phyloP scores from a whole-genome alignment of 2,113 vertebrate genomes.

The Rhipidura dahli region DNA sequence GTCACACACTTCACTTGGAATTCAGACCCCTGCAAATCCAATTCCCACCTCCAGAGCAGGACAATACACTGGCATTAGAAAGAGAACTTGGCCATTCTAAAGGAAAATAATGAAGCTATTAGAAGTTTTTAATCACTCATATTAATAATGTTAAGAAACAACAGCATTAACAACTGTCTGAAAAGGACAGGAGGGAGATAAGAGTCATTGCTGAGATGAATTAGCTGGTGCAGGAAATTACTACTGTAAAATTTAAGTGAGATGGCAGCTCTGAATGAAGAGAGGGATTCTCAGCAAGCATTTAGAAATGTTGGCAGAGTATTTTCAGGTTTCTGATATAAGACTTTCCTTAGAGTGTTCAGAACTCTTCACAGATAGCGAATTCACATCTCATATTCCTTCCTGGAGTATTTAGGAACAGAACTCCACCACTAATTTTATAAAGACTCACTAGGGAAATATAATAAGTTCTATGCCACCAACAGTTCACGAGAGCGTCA shows the following conservation, averaged over 20 bases:
- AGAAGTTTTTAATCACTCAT: not conserved
- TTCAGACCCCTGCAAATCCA: not conserved
- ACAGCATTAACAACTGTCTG: not conserved
- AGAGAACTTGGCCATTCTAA: not conserved
- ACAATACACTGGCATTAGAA: not conserved
- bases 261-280: not conserved
- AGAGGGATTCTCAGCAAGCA: rapidly evolving
- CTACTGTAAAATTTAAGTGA: not conserved
- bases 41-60: not conserved
- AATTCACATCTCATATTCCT: not conserved
- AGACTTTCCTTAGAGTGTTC: not conserved
- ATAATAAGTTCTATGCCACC: not conserved
- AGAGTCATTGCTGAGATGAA: not conserved
- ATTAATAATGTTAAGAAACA: not conserved
- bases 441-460: not conserved
- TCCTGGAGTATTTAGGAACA: not conserved
- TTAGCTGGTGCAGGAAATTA: not conserved
- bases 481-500: not conserved
- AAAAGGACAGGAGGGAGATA: not conserved
- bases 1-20: not conserved
- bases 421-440: not conserved
- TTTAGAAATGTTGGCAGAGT: not conserved
- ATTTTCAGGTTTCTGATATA: not conserved
- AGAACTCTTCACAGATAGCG: not conserved
- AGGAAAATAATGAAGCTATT: not conserved